A percentile compares a stretch with the other conserved stretches of the same genome.
Conservation (phyloP, 2,113 vertebrate species). For the Apaloderma vittatum region DNA sequence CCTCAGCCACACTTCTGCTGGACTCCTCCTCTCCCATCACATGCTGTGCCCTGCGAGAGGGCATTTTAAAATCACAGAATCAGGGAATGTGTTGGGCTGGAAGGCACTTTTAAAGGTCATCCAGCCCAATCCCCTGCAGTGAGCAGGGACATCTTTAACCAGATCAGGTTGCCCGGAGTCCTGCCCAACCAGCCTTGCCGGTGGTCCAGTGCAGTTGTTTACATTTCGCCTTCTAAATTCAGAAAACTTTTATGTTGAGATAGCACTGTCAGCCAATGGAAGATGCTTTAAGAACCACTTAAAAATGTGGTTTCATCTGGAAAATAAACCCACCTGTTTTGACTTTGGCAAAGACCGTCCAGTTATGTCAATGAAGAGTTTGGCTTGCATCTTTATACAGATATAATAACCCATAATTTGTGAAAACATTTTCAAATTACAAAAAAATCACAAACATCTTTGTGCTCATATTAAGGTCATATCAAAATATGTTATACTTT, state of each 20-base stretch:
- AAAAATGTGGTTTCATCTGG: slow-evolving; percentile 14
- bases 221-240: background rate
- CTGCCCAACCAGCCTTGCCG: background rate
- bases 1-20: background rate
- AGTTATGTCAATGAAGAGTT: background rate
- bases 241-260: background rate
- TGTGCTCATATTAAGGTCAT: background rate
- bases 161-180: too few species aligned
- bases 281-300: background rate
- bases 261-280: background rate
- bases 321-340: background rate
- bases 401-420: slow-evolving; percentile 44
- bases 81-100: too few species aligned
- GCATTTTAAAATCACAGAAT: too few species aligned
- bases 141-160: too few species aligned
- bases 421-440: slow-evolving; percentile 34
- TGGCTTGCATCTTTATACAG: background rate
- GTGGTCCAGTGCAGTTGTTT: too few species aligned
- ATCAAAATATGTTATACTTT: slow-evolving; percentile 36
- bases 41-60: rapidly evolving
- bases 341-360: background rate
- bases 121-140: too few species aligned
- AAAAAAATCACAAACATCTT: slow-evolving; percentile 19
- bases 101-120: too few species aligned
- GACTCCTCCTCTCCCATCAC: background rate